phyloP scores from a whole-genome alignment of 1,140 invertebrate species.

The Cherax destructor region DNA sequence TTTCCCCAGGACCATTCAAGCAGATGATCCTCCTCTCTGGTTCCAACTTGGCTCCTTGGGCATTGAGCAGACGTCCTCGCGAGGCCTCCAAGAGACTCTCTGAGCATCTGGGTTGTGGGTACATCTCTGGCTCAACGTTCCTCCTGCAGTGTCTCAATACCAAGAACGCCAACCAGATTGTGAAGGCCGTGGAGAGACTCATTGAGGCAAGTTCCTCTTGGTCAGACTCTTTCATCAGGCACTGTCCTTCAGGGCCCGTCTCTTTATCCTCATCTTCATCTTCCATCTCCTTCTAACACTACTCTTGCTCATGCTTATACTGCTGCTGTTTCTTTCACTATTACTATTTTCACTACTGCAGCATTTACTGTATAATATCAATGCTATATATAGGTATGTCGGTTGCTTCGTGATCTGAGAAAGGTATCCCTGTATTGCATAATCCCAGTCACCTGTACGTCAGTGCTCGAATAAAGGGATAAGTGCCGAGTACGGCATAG shows the following conservation, averaged over 20 bases:
- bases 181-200: slow-evolving; percentile 51
- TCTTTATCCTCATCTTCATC: no score
- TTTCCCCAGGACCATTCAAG: slow-evolving; percentile 48
- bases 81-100: slow-evolving; percentile 33
- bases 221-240: no score
- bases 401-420: no score
- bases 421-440: no score
- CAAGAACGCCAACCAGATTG: slow-evolving; percentile 49
- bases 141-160: slow-evolving; percentile 34
- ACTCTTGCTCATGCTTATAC: not conserved
- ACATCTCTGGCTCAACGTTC: slow-evolving; percentile 24
- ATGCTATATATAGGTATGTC: no score
- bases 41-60: slow-evolving; percentile 39
- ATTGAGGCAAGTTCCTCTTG: slow-evolving; percentile 3
- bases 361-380: no score
- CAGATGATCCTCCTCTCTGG: slow-evolving; percentile 56
- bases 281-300: not conserved
- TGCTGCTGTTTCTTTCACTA: no score
- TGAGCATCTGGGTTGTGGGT: slow-evolving; percentile 46
- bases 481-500: no score
- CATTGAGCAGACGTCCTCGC: slow-evolving; percentile 31
- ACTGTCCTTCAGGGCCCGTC: no score
- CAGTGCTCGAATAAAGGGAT: no score
- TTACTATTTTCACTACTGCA: no score
- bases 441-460: no score